Evolutionary conservation across 2,888 invertebrate species (phyloP), one percentile per base, ranked within the genome.

Genomic region (Rhagophthalmus giganteus): DNA sequence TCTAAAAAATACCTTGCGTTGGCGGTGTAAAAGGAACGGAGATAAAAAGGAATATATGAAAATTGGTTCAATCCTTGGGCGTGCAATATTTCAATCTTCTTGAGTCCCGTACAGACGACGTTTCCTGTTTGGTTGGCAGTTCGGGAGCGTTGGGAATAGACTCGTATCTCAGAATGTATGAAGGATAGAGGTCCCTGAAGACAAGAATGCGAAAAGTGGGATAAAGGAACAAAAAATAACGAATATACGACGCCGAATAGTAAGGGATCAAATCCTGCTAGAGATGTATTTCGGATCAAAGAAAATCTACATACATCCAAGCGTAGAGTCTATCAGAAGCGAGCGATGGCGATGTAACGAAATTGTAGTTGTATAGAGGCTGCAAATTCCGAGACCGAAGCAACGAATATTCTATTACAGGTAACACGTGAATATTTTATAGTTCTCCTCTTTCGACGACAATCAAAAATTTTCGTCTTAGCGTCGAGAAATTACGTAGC

Each of bases 41-140:
- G 65, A 67, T 66, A 67, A 65, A 67, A 66, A 66, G 65, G 71
- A 70, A 71, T 71, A 69, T 69, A 70, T 70, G 71, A 72, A 73
- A 73, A 73, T 72, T 72, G 72, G 72, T 68, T 70, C 65, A 71
- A 71, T 72, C 71, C 71, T 72, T 69, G 69, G 67, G 72, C 70
- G 70, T 68, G 69, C 71, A 71, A 72, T 73, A 73, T 72, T 72
- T 72, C 73, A 73, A 72, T 73, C 70, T 71, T 62, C 67, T 67
- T 58, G 64, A 66, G 65, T 67, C 66, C 68, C 66, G 64, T 62
- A 64, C 63, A 69, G 70, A 67, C 71, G 71, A 71, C 70, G 69
- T 70, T 71, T 72, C 70, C 71, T 70, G 71, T 72, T 72, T 73
- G 70, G 71, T 67, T 70, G 70, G 68, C 63, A 60, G 62, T 60